Conservation (phyloP, 2,888 invertebrate species). For the Hirtodrosophila cameraria region DNA sequence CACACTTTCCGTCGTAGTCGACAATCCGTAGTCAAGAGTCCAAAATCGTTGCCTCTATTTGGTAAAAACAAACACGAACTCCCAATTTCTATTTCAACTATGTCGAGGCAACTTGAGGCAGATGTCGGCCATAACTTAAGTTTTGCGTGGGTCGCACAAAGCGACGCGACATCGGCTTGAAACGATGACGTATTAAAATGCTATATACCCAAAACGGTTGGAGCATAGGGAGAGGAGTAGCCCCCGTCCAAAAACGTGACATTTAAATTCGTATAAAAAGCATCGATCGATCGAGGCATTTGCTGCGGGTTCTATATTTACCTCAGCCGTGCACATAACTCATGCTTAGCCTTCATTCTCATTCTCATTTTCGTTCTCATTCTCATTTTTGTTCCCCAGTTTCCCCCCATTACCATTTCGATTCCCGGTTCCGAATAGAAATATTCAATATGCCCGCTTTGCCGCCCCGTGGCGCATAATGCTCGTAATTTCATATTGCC, state of each 20-base stretch:
- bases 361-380: conserved; percentile 6
- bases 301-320: conserved; percentile 75
- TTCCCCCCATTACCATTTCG: not conserved
- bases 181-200: conserved; percentile 76
- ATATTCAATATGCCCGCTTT: conserved; percentile 42
- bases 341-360: conserved; percentile 60
- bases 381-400: not conserved
- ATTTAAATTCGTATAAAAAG: conserved; percentile 76
- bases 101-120: conserved; percentile 59
- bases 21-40: conserved; percentile 6
- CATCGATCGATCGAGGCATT: conserved; percentile 68
- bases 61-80: conserved; percentile 74
- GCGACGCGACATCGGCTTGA: conserved; percentile 40
- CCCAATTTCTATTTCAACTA: conserved; percentile 59
- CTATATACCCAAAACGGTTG: conserved; percentile 33
- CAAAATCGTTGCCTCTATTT: conserved; percentile 43
- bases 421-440: conserved; percentile 18
- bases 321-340: conserved; percentile 64
- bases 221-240: conserved; percentile 1
- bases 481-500: conserved; percentile 46
- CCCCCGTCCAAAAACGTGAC: conserved; percentile 57
- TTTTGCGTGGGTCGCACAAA: conserved; percentile 63
- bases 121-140: conserved; percentile 73
- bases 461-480: conserved; percentile 43
- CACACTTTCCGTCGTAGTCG: not conserved